Base-by-base conservation (phyloP, 2,888 invertebrate genomes). In the Amphipyra tragopoginis region DNA sequence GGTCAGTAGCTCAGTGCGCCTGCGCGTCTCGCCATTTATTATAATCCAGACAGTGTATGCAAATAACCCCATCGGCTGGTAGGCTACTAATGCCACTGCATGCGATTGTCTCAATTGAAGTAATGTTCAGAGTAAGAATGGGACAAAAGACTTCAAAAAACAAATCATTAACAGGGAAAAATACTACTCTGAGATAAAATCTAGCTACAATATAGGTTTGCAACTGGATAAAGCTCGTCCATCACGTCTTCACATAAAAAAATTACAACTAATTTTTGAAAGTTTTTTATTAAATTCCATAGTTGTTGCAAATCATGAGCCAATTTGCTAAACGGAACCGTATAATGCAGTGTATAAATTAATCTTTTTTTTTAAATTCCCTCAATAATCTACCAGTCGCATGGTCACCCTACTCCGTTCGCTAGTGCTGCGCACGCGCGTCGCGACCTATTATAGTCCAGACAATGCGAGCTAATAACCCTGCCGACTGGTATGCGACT, bases 391-490 rank as follows among this genome's bases (percentile, higher is more conserved):
- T 3, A 6, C 9, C 0, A 3, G n/a, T 9, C 10, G 38, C 26
- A 65, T 54, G 55, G 73, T 47, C 56, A 36, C 58, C 57, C 45
- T 71, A 77, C 43, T 54, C 42, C 36, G 58, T 60, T 75, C 59
- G 49, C 45, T 62, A 58, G 63, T 66, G 70, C 65, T 65, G 83
- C 84, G 80, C 85, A 81, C 82, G 83, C 85, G 85, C 86, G 81
- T 80, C 80, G 52, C 85, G 85, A 84, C 87, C 90, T 86, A 88
- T 89, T 88, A 90, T 87, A 84, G 86, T 74, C 76, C 84, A 88
- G 85, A 92, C 92, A 92, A 92, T 92, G 87, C 88, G 90, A 88
- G 91, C 88, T 90, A 91, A 92, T 90, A 92, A 91, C 90, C 90
- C 88, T 87, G 34, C 33, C 47, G 78, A 67, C 76, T 82, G 87